Base-by-base conservation (phyloP, 2,888 invertebrate species). In the Macrophya annulata region DNA sequence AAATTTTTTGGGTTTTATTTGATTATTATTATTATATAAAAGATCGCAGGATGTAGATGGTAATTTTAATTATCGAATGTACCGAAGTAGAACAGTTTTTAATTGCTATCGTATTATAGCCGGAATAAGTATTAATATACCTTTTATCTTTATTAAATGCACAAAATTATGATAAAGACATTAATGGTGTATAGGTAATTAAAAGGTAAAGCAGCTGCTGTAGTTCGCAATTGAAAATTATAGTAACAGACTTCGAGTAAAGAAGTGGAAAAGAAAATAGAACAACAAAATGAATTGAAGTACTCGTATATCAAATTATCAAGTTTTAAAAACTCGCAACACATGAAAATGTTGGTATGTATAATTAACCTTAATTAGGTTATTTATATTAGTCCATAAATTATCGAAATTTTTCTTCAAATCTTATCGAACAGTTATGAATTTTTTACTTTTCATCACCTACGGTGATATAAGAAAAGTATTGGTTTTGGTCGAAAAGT, bases 31-130 rank as follows among this genome's bases (percentile, higher is more conserved):
- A 55, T 55, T 55, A 55, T 55, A 55, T 55, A 17, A 6, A n/a
- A n/a, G n/a, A 55, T 55, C n/a, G 9, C 9, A 55, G 55, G 55
- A 55, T 55, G 55, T 55, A 8, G 55, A 17, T 55, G 55, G 55
- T 55, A 55, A 55, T 55, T n/a, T 6, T n/a, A 55, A 55, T 55
- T 55, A n/a, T 55, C 55, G n/a, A 55, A 55, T n/a, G n/a, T 55
- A 55, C 55, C 5, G 8, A 55, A 55, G n/a, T n/a, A n/a, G 55
- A n/a, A 55, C n/a, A 55, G 5, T 51, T 51, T 51, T 51, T 51
- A 51, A 51, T 17, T 17, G 17, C 51, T 0, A 1, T 8, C 55
- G 31, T 3, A n/a, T 55, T 3, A n/a, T 55, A 55, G n/a, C 55
- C n/a, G 6, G n/a, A 55, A 55, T 55, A 55, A n/a, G n/a, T 55